Conservation (phyloP, 64 coral and sea anemone genomes). For the Montipora foliosa region DNA sequence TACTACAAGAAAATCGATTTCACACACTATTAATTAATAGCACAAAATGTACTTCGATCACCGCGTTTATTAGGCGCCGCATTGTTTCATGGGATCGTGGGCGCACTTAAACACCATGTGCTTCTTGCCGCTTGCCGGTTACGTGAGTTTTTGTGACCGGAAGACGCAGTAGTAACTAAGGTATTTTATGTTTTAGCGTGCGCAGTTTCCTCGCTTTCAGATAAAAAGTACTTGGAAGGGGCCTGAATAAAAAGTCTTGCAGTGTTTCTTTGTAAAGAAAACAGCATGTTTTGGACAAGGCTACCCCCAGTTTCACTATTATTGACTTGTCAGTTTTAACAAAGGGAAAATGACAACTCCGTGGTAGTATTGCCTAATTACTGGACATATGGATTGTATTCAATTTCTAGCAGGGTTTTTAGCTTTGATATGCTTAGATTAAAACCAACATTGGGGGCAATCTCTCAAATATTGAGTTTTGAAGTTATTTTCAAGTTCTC, state of each 20-base stretch:
- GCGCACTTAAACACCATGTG: too few species aligned
- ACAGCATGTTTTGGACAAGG: too few species aligned
- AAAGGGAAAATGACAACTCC: not conserved
- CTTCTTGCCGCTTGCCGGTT: too few species aligned
- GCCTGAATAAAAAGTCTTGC: not conserved
- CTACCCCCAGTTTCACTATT: not conserved
- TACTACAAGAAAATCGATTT: too few species aligned
- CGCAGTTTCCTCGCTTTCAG: not conserved
- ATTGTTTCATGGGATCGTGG: too few species aligned
- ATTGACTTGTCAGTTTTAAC: not conserved
- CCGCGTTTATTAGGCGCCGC: too few species aligned
- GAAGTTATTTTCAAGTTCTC: too few species aligned
- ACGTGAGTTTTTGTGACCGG: too few species aligned
- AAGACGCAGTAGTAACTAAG: not conserved
- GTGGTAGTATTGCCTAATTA: not conserved
- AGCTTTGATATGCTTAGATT: not conserved
- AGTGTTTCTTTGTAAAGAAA: not conserved
- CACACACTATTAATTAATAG: too few species aligned
- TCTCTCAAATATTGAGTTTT: too few species aligned
- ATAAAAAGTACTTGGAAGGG: not conserved
- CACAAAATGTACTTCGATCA: too few species aligned
- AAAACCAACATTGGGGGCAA: too few species aligned
- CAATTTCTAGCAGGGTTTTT: not conserved
- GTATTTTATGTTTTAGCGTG: not conserved
- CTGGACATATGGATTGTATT: not conserved